Evolutionary conservation across 1,140 invertebrate species (phyloP).

Genomic region (Heliconius nattereri): DNA sequence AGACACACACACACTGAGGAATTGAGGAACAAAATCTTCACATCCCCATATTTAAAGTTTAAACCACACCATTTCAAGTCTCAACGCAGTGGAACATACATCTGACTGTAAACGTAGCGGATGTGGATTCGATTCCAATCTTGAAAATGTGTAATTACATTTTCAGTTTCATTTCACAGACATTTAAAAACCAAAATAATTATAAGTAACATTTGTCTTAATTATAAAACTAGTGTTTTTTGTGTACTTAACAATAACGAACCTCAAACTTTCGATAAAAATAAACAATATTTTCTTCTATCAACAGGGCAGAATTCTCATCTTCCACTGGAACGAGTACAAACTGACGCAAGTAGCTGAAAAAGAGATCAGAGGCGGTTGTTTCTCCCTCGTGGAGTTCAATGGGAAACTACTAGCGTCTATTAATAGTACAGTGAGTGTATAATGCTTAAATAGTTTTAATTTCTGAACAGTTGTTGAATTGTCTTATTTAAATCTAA

Average conservation of each 20-base stretch:
- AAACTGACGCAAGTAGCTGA: slow-evolving; percentile 95
- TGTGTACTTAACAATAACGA: background rate
- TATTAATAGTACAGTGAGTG: slow-evolving; percentile 96
- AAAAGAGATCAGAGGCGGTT: slow-evolving; percentile 97
- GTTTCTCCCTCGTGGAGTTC: slow-evolving; percentile 95
- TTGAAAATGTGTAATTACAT: too few species aligned
- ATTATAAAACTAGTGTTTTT: background rate
- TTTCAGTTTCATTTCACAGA: too few species aligned
- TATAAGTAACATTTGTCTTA: background rate
- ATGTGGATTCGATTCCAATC: too few species aligned
- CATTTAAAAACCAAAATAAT: too few species aligned
- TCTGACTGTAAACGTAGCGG: too few species aligned
- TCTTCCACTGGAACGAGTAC: slow-evolving; percentile 96
- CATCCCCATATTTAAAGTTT: too few species aligned
- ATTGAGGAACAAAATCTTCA: too few species aligned
- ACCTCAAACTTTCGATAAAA: background rate
- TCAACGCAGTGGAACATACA: too few species aligned
- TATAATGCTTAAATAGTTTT: background rate
- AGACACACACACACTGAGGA: background rate
- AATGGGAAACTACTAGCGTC: slow-evolving; percentile 97
- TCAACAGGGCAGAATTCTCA: slow-evolving; percentile 88
- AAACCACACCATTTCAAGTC: too few species aligned
- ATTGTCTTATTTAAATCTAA: background rate
- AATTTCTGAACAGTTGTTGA: background rate
- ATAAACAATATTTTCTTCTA: background rate